Evolutionary conservation across 35 echinoderm and acorn worm species (phyloP).

Genomic region (Amphiura filiformis): DNA sequence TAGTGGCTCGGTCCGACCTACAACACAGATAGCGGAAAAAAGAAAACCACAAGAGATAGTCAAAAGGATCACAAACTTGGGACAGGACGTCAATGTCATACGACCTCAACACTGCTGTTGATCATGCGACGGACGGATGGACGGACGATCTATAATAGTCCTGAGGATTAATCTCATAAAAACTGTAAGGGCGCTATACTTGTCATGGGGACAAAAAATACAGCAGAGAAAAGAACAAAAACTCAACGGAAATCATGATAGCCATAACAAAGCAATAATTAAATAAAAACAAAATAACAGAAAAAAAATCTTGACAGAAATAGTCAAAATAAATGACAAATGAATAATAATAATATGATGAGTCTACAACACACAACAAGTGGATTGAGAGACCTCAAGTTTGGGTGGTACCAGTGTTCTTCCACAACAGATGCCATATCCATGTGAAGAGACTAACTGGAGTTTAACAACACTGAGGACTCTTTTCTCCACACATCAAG

Average conservation of each 20-base stretch:
- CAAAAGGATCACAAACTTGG: not conserved
- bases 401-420: not conserved
- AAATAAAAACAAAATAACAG: not conserved
- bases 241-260: not conserved
- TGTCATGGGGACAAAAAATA: slow-evolving; percentile 4
- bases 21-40: slow-evolving; percentile 17
- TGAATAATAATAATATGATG: slow-evolving; percentile 6
- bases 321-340: not conserved
- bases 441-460: not conserved
- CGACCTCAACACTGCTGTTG: not conserved
- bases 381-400: not conserved
- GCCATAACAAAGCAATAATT: not conserved
- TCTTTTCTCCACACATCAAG: slow-evolving; percentile 1
- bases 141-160: no score
- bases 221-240: not conserved
- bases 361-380: not conserved
- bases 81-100: not conserved
- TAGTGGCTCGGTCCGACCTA: slow-evolving; percentile 38
- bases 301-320: not conserved
- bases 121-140: slow-evolving; percentile 3
- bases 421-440: not conserved
- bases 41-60: slow-evolving; percentile 2
- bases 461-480: not conserved
- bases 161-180: not conserved
- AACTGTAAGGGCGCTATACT: not conserved